Evolutionary conservation across 1,140 invertebrate species (phyloP).

Genomic region (Drosophila pseudoobscura): DNA sequence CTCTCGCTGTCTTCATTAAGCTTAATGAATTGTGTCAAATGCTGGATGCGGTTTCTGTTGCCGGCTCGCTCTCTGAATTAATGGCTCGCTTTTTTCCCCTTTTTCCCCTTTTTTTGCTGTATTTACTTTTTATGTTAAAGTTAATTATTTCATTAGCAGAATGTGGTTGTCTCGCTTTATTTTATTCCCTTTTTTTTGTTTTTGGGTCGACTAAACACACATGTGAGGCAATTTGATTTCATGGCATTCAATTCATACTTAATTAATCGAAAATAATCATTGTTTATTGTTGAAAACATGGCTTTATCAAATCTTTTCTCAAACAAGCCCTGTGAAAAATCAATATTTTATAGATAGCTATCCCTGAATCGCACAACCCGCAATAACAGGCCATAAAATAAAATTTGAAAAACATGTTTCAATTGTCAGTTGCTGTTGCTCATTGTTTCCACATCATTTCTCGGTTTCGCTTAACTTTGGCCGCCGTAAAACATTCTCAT

Average conservation of each 20-base stretch:
- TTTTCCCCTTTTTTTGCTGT: slow-evolving; percentile 12
- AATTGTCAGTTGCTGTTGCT: slow-evolving; percentile 41
- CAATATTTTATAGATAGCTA: slow-evolving; percentile 30
- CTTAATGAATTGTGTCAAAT: slow-evolving; percentile 81
- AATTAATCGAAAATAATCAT: too few relatives aligned
- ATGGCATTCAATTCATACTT: too few relatives aligned
- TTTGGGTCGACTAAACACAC: too few relatives aligned
- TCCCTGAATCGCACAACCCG: slow-evolving; percentile 4
- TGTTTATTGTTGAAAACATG: too few relatives aligned
- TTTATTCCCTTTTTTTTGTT: slow-evolving; percentile 12
- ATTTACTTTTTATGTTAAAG: slow-evolving; percentile 63
- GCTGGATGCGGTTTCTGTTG: slow-evolving; percentile 57
- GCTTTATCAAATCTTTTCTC: too few relatives aligned
- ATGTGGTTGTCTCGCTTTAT: slow-evolving; percentile 42
- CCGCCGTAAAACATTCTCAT: slow-evolving; percentile 36
- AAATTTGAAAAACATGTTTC: slow-evolving; percentile 50
- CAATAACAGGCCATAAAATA: slow-evolving; percentile 26
- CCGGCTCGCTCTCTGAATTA: slow-evolving; percentile 38
- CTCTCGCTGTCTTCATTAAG: slow-evolving; percentile 68
- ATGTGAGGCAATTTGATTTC: too few relatives aligned
- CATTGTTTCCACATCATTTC: slow-evolving; percentile 60
- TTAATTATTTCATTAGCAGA: slow-evolving; percentile 71
- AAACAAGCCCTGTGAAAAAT: slow-evolving; percentile 10
- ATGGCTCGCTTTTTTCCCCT: slow-evolving; percentile 26
- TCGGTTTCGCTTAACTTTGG: slow-evolving; percentile 40